Conservation (phyloP, 2,113 vertebrate species). For the Epinephelus cyanopodus region DNA sequence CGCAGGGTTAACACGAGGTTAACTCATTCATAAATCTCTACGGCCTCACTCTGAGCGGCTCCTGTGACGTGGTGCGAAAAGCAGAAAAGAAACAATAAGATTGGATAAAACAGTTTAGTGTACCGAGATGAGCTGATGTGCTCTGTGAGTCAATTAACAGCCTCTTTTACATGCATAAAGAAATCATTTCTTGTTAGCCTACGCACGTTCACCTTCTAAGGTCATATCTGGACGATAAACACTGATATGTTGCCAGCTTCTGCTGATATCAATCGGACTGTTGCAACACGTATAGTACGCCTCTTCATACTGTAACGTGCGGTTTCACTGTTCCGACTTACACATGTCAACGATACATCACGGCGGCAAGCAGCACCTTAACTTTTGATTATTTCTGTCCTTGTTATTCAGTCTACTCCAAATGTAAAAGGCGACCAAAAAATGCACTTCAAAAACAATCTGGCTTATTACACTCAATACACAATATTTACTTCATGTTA, state of each 20-base stretch:
- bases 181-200: not conserved
- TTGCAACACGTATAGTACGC: not conserved
- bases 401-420: not conserved
- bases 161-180: not conserved
- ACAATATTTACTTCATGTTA: not conserved
- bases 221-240: not conserved
- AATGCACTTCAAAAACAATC: not conserved
- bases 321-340: not conserved
- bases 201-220: not conserved
- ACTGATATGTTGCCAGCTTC: not conserved
- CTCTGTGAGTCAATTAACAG: not conserved
- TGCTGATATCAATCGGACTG: conserved; percentile 1
- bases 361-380: not conserved
- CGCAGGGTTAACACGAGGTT: conserved; percentile 60
- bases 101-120: conserved; percentile 5
- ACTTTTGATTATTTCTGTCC: not conserved
- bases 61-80: not conserved
- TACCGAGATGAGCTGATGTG: not conserved
- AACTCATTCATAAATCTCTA: conserved; percentile 50
- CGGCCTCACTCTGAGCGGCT: not conserved
- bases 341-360: not conserved
- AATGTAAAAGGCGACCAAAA: not conserved
- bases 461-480: not conserved
- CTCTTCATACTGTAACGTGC: not conserved
- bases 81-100: not conserved